Percentiles rank a stretch among this genome's conserved stretches.
phyloP scores from a whole-genome alignment of 2,113 vertebrate genomes.

The Melanerpes aurifrons region DNA sequence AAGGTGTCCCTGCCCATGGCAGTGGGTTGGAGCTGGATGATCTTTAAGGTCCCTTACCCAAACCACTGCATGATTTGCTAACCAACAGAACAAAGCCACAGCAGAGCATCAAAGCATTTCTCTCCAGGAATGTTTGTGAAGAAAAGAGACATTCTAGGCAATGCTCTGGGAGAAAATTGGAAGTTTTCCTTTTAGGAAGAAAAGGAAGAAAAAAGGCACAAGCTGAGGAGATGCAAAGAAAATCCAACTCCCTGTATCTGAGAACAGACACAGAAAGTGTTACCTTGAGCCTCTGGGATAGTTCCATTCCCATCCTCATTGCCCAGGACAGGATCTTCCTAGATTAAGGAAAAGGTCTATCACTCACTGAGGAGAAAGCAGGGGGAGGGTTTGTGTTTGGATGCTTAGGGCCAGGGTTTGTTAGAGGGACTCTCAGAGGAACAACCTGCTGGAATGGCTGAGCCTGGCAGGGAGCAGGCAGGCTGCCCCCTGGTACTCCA shows the following conservation, averaged over 20 bases:
- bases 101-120: not conserved
- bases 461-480: accelerated
- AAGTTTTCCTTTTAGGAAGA: not conserved
- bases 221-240: not conserved
- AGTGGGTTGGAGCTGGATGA: too few relatives aligned
- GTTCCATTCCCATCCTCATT: constrained; percentile 1
- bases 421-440: not conserved
- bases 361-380: not conserved
- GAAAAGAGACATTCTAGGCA: not conserved
- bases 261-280: not conserved
- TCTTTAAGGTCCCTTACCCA: too few relatives aligned
- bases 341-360: not conserved
- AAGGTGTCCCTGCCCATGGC: too few relatives aligned
- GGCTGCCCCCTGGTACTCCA: not conserved
- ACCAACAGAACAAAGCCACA: not conserved
- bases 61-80: not conserved
- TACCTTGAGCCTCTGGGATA: constrained; percentile 69
- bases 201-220: not conserved
- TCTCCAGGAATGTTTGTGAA: not conserved
- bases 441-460: not conserved
- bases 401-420: not conserved
- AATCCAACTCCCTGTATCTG: too few relatives aligned
- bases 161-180: accelerated
- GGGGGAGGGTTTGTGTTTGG: not conserved
- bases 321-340: constrained; percentile 65